Percentiles rank a stretch among this genome's conserved stretches.
phyloP scores from a whole-genome alignment of 1,140 invertebrate genomes.

The Galleria mellonella region DNA sequence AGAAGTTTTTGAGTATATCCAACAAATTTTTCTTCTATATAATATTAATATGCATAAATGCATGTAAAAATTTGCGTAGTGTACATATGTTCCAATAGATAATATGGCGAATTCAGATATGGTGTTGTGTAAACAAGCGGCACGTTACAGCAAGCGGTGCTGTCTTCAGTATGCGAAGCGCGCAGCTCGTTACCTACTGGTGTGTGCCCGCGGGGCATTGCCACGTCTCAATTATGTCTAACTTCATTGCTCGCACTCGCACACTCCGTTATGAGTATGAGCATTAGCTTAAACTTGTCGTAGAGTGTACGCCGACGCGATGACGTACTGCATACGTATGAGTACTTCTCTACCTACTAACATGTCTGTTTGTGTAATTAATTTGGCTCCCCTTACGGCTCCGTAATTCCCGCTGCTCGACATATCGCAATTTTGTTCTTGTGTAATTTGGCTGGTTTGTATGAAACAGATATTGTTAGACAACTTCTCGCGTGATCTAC shows the following conservation, averaged over 20 bases:
- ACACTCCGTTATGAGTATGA: constrained; percentile 27
- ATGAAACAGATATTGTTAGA: constrained; percentile 5
- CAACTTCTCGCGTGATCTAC: constrained; percentile 1
- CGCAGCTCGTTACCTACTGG: constrained; percentile 40
- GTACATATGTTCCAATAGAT: too few species aligned
- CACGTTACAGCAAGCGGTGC: constrained; percentile 7
- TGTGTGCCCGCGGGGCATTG: constrained; percentile 29
- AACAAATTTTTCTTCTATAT: too few species aligned
- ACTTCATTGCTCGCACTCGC: constrained; percentile 40
- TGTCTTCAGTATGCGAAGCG: constrained; percentile 37
- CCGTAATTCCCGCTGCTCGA: constrained; percentile 8
- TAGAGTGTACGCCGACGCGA: too few species aligned
- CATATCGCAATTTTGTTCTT: constrained; percentile 16
- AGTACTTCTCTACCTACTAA: background rate
- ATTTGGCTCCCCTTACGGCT: constrained; percentile 23
- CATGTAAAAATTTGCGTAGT: too few species aligned
- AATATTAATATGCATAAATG: too few species aligned
- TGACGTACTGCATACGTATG: background rate
- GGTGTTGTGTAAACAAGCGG: constrained; percentile 31
- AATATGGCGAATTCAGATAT: constrained; percentile 9
- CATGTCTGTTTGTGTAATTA: constrained; percentile 33
- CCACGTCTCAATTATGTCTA: constrained; percentile 49
- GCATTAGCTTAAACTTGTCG: constrained; percentile 20
- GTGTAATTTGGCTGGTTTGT: constrained; percentile 7
- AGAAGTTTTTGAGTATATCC: too few species aligned